Percentiles rank a stretch among this genome's conserved stretches.
Evolutionary conservation across 1,140 invertebrate genomes (phyloP).

Genomic region (Druon quercuslanigerum): DNA sequence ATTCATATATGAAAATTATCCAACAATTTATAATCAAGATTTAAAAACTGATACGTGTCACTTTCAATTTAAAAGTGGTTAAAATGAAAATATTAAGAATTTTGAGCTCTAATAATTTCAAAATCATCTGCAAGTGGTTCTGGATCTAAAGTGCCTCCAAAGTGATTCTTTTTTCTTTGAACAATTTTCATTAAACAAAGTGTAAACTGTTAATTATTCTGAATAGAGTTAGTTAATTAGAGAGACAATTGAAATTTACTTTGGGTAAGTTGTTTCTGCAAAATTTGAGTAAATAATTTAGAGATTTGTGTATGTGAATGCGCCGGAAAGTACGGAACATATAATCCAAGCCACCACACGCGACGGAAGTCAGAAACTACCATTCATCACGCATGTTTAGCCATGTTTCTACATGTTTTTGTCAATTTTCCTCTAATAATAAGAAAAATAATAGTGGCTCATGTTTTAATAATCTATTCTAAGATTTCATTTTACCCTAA

Average conservation of each 20-base stretch:
- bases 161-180: neutral
- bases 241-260: conserved; percentile 1
- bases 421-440: neutral
- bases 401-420: neutral
- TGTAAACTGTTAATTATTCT: neutral
- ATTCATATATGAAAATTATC: too few relatives aligned
- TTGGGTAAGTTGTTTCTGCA: neutral
- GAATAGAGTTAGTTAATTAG: neutral
- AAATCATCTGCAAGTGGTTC: too few relatives aligned
- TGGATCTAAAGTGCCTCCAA: too few relatives aligned
- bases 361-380: neutral
- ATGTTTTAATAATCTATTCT: neutral
- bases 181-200: neutral
- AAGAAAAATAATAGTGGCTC: neutral
- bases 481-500: neutral
- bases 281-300: conserved; percentile 19
- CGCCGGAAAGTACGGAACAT: conserved; percentile 12
- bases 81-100: too few relatives aligned
- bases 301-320: neutral
- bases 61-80: too few relatives aligned
- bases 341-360: neutral
- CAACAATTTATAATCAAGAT: too few relatives aligned
- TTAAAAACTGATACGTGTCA: too few relatives aligned
- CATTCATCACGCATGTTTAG: conserved; percentile 9
- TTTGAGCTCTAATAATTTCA: too few relatives aligned